phyloP scores from a whole-genome alignment of 2,797 vertebrate species.

The Dipus sagitta region DNA sequence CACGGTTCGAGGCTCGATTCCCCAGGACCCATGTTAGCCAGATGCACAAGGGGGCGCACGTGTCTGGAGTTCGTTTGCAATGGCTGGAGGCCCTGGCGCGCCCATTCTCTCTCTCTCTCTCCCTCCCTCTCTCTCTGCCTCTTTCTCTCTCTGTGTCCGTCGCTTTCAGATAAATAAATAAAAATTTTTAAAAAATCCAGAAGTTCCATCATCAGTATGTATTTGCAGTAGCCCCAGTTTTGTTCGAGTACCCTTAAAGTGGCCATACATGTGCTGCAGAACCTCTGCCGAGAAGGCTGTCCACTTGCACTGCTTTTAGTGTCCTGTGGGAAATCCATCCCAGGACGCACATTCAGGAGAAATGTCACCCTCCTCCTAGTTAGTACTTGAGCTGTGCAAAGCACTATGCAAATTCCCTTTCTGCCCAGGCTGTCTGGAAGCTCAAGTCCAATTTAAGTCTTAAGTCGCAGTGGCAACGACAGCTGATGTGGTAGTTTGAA shows the following conservation, averaged over 20 bases:
- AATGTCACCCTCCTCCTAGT: not conserved
- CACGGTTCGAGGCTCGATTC: too few relatives aligned
- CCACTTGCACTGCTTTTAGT: not conserved
- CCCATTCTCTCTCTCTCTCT: too few relatives aligned
- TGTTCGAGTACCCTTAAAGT: conserved; percentile 14
- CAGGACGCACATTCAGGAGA: not conserved
- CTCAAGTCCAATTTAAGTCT: conserved; percentile 52
- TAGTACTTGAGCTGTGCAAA: not conserved
- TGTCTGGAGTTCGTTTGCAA: too few relatives aligned
- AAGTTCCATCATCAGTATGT: not conserved
- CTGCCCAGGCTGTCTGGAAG: conserved; percentile 12
- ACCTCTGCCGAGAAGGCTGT: not conserved
- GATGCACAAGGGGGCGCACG: too few relatives aligned
- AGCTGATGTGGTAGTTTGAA: too few relatives aligned
- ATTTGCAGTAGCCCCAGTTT: not conserved
- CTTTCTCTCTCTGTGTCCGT: too few relatives aligned
- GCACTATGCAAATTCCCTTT: conserved; percentile 6
- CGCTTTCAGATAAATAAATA: too few relatives aligned
- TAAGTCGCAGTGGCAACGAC: not conserved
- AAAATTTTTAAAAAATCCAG: not conserved
- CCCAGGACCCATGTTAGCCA: too few relatives aligned
- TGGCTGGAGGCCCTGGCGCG: too few relatives aligned
- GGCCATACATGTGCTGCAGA: not conserved
- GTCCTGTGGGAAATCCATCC: not conserved
- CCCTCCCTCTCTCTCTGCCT: too few relatives aligned